These are phyloP conservation scores for Drosophila aff. DNA, from an alignment of 1,140 invertebrate species.

Conservation along the genomic window DNA sequence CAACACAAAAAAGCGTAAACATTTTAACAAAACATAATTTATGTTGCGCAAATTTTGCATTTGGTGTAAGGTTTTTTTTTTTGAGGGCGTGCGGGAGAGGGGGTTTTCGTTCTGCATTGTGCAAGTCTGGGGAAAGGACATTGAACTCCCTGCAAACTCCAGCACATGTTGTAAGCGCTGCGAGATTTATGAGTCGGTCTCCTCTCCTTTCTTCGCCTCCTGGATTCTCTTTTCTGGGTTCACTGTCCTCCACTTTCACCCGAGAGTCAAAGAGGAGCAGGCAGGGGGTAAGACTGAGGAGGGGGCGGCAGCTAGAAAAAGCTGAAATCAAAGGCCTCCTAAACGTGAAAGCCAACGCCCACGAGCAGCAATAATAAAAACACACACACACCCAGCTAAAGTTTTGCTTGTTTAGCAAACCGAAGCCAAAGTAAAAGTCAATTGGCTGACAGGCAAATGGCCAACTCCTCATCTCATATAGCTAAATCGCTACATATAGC, in stretches of 20 bases:
- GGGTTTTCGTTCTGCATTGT: conserved; percentile 37
- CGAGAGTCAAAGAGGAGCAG: conserved; percentile 12
- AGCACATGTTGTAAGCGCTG: conserved; percentile 55
- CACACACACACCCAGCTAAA: conserved; percentile 41
- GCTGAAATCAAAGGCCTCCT: conserved; percentile 54
- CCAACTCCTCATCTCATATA: conserved; percentile 20
- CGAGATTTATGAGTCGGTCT: conserved; percentile 60
- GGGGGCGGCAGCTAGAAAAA: conserved; percentile 43
- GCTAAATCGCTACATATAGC: conserved; percentile 16
- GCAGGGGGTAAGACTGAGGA: background rate
- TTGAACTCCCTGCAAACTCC: conserved; percentile 27
- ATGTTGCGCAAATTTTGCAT: conserved; percentile 77
- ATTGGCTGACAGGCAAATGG: conserved; percentile 73
- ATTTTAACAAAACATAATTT: conserved; percentile 82
- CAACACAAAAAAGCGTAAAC: conserved; percentile 48
- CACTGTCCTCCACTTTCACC: conserved; percentile 71
- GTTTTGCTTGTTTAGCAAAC: conserved; percentile 59
- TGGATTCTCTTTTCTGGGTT: conserved; percentile 48
- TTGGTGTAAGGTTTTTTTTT: conserved; percentile 20
- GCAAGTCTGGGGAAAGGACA: conserved; percentile 33
- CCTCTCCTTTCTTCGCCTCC: conserved; percentile 36
- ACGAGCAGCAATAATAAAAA: conserved; percentile 44
- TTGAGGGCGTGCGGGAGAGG: background rate
- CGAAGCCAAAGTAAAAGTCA: conserved; percentile 71
- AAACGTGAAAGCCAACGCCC: conserved; percentile 79